Base-by-base conservation (phyloP, 1,140 invertebrate species). In the Platyscapa corneri region DNA sequence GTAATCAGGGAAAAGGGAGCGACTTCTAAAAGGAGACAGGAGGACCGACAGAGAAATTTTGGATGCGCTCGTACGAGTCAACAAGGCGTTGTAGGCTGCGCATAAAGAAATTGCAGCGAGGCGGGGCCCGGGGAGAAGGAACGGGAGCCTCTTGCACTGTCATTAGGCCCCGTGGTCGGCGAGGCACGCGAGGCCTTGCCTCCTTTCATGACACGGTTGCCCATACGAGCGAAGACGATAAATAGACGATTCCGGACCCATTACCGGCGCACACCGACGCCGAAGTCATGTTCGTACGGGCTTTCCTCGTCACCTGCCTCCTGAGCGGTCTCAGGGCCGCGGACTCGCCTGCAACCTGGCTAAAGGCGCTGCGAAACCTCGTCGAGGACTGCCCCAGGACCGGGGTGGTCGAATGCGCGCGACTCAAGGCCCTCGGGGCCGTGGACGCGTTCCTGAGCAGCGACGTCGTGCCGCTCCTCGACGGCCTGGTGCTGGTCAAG, bases 381-480 rank as follows among this genome's bases (percentile, higher is more conserved):
- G 16, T 86, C 18, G 46, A 56, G 27, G 74, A 77, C 77, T 86
- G 84, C 6, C 72, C 65, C 37, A 32, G 70, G 0, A 2, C 70
- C 7, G 1, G 70, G 5, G 1, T 77, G 3, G 34, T 23, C 0
- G 20, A 34, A 0, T 86, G 85, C 80, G 81, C 76, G 12, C 27
- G 67, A 10, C 10, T 46, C 7, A 42, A 65, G n/a, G 67, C 85
- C 10, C n/a, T 78, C 7, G 0, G n/a, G 2, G 81, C 67, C 3
- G 60, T 86, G 49, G 85, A 86, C 76, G 27, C 30, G 16, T 78
- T 83, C 16, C 49, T 83, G 32, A 64, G 32, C 18, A 65, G 72
- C 10, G 81, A 86, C 67, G 65, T 74, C 8, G 34, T 86, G 12
- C 81, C 75, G 5, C 8, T 86, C 46, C 0, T 80, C 12, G 27